These are phyloP conservation scores for Pangasius mekongensis DNA, from an alignment of 2,797 vertebrate species.

Conservation along the genomic window DNA sequence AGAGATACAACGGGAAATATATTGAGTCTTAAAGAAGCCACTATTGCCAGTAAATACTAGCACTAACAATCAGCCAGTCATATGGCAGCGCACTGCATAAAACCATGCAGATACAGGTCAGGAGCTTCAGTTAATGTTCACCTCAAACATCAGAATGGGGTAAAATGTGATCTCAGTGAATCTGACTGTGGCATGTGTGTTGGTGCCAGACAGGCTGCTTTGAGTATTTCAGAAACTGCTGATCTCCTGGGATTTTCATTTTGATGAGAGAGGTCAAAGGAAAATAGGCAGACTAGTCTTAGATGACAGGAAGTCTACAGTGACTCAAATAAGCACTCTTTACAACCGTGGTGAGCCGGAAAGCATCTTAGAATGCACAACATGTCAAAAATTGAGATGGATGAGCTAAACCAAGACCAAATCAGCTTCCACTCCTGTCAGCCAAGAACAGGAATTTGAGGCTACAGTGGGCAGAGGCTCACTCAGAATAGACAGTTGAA, in stretches of 20 bases:
- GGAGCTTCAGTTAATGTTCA: neutral
- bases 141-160: neutral
- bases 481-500: neutral
- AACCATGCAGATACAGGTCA: neutral
- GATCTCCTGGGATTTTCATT: conserved; percentile 1
- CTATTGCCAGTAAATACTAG: neutral
- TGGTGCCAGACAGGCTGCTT: neutral
- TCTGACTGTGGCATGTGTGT: neutral
- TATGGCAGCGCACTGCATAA: neutral
- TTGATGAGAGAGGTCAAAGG: neutral
- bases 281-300: conserved; percentile 8
- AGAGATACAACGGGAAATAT: neutral
- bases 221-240: neutral
- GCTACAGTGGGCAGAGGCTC: neutral
- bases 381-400: neutral
- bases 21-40: neutral
- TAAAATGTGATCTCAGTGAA: neutral
- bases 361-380: neutral
- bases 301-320: conserved; percentile 10
- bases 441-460: neutral
- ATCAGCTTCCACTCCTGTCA: neutral
- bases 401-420: neutral
- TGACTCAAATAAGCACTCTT: neutral
- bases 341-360: neutral
- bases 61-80: neutral